Conservation (phyloP, 1,140 invertebrate genomes). For the Ceratina japonica region DNA sequence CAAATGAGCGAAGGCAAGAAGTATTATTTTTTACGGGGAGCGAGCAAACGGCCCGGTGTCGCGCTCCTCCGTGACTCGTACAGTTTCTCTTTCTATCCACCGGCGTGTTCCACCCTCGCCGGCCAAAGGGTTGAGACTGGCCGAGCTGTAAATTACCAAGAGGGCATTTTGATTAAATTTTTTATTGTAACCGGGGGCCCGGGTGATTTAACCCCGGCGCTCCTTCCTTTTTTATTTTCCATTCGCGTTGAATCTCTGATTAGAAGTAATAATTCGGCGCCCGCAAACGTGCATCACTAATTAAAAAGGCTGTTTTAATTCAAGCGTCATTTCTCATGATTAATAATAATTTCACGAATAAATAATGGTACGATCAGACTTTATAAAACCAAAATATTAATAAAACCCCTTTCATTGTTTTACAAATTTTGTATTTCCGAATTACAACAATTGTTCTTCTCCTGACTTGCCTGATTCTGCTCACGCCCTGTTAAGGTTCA, state of each 20-base stretch:
- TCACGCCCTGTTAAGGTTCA: background rate
- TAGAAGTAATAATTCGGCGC: slow-evolving; percentile 60
- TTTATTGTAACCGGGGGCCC: slow-evolving; percentile 73
- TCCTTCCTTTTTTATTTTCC: slow-evolving; percentile 56
- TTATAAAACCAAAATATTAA: too few species aligned
- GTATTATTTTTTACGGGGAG: slow-evolving; percentile 70
- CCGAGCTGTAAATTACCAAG: slow-evolving; percentile 77
- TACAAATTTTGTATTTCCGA: too few species aligned
- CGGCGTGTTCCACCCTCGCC: background rate
- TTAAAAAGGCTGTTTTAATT: too few species aligned
- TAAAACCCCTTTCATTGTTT: too few species aligned
- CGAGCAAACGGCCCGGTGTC: slow-evolving; percentile 54
- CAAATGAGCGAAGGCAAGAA: slow-evolving; percentile 68
- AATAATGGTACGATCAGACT: too few species aligned
- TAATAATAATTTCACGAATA: too few species aligned
- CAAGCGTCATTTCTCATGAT: too few species aligned
- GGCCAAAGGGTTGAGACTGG: slow-evolving; percentile 70
- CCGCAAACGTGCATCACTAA: background rate
- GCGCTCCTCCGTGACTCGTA: slow-evolving; percentile 64
- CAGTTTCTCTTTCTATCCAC: slow-evolving; percentile 55
- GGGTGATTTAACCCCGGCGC: slow-evolving; percentile 73
- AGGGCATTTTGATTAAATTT: slow-evolving; percentile 81
- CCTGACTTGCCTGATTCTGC: background rate
- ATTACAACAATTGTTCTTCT: background rate
- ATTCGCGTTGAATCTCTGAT: slow-evolving; percentile 62